Evolutionary conservation across 1,140 invertebrate genomes (phyloP), one percentile per base, ranked within the genome.

Genomic region (Chlorops oryzae): DNA sequence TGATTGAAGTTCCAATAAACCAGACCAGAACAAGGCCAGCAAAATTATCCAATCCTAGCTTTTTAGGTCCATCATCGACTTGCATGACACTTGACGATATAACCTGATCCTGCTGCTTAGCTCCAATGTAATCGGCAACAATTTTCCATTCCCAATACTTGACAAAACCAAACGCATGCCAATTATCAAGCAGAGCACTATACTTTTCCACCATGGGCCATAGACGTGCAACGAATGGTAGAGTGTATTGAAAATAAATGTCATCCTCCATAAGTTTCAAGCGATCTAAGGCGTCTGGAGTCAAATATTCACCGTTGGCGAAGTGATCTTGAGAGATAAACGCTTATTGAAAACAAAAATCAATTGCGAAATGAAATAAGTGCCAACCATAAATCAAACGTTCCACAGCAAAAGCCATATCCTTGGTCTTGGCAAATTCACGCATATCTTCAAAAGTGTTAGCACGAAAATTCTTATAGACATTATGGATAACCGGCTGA

Each of bases 91-190:
- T 34, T 1, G 63, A 62, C 9, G 56, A 52, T 2, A 51, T 47
- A 42, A 65, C 65, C 3, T 54, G 60, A 52, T 61, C 65, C 25
- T 65, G 62, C 3, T 60, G 57, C 5, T 59, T 47, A 5, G 42
- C 52, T 32, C 55, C 59, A 60, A 65, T 65, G n/a, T 61, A 62
- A 15, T 61, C 60, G 0, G 58, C 63, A 10, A 52, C 46, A 17
- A 65, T 57, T 18, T 59, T 59, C 63, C 63, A 65, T 18, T 65
- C 63, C 63, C 63, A 65, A 25, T 53, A 63, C 35, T 65, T 63
- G 25, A 59, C 61, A 18, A 65, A 24, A 10, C 63, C 63, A 0
- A 61, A 63, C 3, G 63, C 61, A 15, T 65, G 60, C 63, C 63
- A 61, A 4, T 47, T 49, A 9, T 65, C 28, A 7, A 59, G 54